Percentiles rank a stretch among this genome's conserved stretches.
Conservation (phyloP, 2,888 invertebrate species). For the Mythimna lalbum region DNA sequence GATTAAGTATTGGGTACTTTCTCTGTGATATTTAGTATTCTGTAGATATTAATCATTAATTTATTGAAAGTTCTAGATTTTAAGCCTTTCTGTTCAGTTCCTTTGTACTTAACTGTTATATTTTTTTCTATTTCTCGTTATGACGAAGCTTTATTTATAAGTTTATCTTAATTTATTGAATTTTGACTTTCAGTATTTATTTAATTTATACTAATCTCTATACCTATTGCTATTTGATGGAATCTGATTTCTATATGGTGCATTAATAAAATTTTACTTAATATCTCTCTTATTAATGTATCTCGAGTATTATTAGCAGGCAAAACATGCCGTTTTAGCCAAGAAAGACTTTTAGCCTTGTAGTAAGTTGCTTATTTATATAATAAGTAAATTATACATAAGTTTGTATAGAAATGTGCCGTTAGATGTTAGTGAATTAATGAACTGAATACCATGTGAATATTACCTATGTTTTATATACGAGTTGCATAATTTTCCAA, state of each 20-base stretch:
- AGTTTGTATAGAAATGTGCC: slow-evolving; percentile 78
- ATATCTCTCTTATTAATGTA: slow-evolving; percentile 70
- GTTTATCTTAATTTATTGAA: slow-evolving; percentile 70
- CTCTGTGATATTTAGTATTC: slow-evolving; percentile 91
- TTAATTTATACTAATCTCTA: slow-evolving; percentile 72
- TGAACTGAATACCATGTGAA: slow-evolving; percentile 85
- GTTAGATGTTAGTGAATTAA: slow-evolving; percentile 80
- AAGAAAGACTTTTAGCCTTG: slow-evolving; percentile 87
- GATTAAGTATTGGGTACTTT: slow-evolving; percentile 90
- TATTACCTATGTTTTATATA: slow-evolving; percentile 74
- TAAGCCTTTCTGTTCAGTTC: slow-evolving; percentile 84
- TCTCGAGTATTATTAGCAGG: slow-evolving; percentile 83
- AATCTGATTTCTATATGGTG: slow-evolving; percentile 71
- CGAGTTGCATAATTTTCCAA: slow-evolving; percentile 76
- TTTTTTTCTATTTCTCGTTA: slow-evolving; percentile 67
- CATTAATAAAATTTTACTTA: slow-evolving; percentile 69
- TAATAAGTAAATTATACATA: slow-evolving; percentile 74
- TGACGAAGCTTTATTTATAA: slow-evolving; percentile 64
- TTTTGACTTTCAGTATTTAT: slow-evolving; percentile 72
- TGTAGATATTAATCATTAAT: slow-evolving; percentile 87
- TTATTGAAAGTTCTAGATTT: slow-evolving; percentile 84
- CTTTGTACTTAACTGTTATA: slow-evolving; percentile 75
- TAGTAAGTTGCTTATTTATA: slow-evolving; percentile 85
- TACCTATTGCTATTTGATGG: slow-evolving; percentile 55
- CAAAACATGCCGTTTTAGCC: slow-evolving; percentile 82